These are phyloP conservation scores for Nycticebus coucang DNA, from an alignment of 2,113 vertebrate genomes.

Conservation along the genomic window DNA sequence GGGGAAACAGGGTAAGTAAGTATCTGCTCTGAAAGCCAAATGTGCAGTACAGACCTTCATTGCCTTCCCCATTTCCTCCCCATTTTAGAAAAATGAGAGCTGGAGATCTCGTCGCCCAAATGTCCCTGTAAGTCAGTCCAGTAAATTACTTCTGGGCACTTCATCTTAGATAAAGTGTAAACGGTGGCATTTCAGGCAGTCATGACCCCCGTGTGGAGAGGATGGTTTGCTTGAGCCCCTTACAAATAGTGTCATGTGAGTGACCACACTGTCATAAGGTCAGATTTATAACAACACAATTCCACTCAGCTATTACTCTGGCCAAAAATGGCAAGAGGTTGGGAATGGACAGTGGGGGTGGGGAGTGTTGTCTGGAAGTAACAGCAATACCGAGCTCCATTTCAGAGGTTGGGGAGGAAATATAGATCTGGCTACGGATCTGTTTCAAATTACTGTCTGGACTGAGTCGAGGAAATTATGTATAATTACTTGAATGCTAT, in stretches of 20 bases:
- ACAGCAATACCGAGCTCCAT: not conserved
- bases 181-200: not conserved
- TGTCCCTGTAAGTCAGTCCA: not conserved
- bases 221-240: not conserved
- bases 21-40: not conserved
- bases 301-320: not conserved
- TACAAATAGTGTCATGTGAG: not conserved
- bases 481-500: conserved; percentile 65
- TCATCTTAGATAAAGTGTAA: not conserved
- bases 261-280: not conserved
- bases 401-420: not conserved
- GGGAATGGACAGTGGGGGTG: rapidly evolving
- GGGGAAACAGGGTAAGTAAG: no score
- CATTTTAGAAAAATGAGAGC: not conserved
- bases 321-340: not conserved
- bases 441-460: conserved; percentile 71
- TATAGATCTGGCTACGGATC: not conserved
- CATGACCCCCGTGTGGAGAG: not conserved
- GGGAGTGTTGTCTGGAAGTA: not conserved
- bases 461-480: conserved; percentile 70
- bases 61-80: not conserved
- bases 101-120: not conserved
- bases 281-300: not conserved
- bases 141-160: not conserved
- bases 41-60: not conserved